Evolutionary conservation across 2,797 vertebrate genomes (phyloP).

Genomic region (Siniperca undulata): DNA sequence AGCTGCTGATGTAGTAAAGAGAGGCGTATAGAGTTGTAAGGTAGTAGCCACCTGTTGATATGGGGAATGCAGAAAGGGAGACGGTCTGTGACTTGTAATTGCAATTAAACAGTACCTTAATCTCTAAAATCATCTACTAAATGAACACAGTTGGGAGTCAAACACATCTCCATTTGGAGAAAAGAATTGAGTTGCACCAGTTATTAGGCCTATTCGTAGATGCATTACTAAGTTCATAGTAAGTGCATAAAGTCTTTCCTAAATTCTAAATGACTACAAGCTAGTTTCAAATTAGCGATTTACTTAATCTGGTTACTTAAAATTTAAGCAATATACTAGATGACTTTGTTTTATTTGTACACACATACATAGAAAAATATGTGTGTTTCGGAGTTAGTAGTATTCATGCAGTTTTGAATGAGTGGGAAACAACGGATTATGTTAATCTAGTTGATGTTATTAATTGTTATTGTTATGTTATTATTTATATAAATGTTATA

Average conservation of each 20-base stretch:
- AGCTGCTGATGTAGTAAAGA: conserved; percentile 91
- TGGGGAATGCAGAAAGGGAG: background rate
- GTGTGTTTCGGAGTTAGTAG: background rate
- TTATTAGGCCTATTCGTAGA: background rate
- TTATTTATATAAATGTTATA: background rate
- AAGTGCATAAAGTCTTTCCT: background rate
- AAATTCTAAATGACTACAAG: background rate
- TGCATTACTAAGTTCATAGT: background rate
- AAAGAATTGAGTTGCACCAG: background rate
- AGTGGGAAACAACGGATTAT: background rate
- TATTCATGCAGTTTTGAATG: background rate
- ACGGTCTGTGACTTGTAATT: background rate
- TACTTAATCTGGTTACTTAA: background rate
- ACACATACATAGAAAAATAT: background rate
- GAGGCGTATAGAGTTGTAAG: conserved; percentile 92
- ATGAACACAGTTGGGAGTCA: background rate
- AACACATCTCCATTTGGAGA: background rate
- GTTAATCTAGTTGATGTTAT: background rate
- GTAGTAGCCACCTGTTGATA: conserved; percentile 90
- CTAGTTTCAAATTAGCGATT: background rate
- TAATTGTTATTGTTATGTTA: background rate
- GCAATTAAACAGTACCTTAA: background rate
- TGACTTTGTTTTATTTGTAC: background rate
- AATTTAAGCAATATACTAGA: background rate
- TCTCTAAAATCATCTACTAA: background rate